Base-by-base conservation (phyloP, 2,113 vertebrate species). In the Ancistrus triradiatus region DNA sequence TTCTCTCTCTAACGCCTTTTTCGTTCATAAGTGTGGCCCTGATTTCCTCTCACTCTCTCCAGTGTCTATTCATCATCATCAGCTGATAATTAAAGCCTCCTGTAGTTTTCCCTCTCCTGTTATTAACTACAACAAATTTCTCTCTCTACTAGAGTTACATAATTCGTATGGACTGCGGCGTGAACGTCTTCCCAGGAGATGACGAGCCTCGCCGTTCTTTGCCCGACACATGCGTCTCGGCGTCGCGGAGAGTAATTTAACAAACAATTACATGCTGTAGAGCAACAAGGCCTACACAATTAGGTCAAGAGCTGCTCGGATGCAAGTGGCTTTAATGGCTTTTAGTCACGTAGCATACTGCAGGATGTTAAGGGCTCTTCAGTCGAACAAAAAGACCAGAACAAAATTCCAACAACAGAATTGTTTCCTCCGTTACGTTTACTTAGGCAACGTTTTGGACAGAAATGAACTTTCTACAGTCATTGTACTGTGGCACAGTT, bases 61-160 rank as follows among this genome's bases (percentile, higher is more conserved):
- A 63, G 68, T 76, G 73, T 78, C 65, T 62, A 83, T 84, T 84
- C 75, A 56, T 84, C 79, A 83, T 81, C 77, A 79, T 84, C 80
- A 80, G 79, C 71, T 79, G 77, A 83, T 85, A 84, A 85, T 86
- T 84, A 78, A 81, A 74, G 15, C 44, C 68, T 74, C 63, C 74
- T 64, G 67, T 64, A 53, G 69, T 47, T n/a, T 47, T 28, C 22
- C 40, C 10, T 14, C 27, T 66, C 7, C 22, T 27, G 42, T 49
- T 44, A 37, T 67, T 62, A 71, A 53, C 38, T 25, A 11, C 13
- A 42, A 22, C 15, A 18, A 64, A 33, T 19, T 75, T 72, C 40
- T 43, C 37, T 63, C 35, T 63, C 68, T 63, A 35, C 56, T 60
- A 15, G 15, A 42, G 22, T 52, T 48, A 18, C 25, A 66, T 66